A percentile compares a stretch with the other conserved stretches of the same genome.
Conservation (phyloP, 2,888 invertebrate genomes). For the Parochlus steinenii region DNA sequence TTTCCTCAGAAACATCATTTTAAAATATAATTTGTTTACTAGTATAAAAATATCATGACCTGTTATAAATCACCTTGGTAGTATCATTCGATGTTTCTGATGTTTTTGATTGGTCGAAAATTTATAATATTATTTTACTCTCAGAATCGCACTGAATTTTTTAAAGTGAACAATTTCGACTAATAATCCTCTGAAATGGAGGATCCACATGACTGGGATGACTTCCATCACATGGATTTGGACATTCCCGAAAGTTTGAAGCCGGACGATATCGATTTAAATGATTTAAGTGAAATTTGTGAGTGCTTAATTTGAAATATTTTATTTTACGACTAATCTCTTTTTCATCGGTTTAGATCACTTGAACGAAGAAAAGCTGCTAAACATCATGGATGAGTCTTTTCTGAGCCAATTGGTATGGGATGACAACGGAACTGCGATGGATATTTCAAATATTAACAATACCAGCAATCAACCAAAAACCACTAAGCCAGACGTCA, state of each 20-base stretch:
- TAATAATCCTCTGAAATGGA: no score
- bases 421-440: conserved; percentile 6
- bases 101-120: not conserved
- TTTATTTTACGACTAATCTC: not conserved
- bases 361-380: conserved; percentile 7
- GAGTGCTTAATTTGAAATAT: not conserved
- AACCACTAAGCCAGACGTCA: not conserved
- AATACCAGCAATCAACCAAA: not conserved
- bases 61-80: no score
- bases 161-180: no score
- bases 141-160: no score
- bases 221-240: conserved; percentile 11
- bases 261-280: conserved; percentile 7
- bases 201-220: conserved; percentile 11
- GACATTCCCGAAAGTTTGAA: conserved; percentile 10
- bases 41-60: no score
- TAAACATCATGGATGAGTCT: conserved; percentile 11
- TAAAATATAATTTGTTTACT: no score
- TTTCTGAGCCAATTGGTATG: conserved; percentile 9
- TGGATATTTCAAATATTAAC: not conserved
- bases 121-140: no score
- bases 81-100: not conserved
- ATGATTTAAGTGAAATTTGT: not conserved
- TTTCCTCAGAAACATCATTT: no score
- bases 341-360: no score